Evolutionary conservation across 1,140 invertebrate species (phyloP).

Genomic region (Diabrotica undecimpunctata): DNA sequence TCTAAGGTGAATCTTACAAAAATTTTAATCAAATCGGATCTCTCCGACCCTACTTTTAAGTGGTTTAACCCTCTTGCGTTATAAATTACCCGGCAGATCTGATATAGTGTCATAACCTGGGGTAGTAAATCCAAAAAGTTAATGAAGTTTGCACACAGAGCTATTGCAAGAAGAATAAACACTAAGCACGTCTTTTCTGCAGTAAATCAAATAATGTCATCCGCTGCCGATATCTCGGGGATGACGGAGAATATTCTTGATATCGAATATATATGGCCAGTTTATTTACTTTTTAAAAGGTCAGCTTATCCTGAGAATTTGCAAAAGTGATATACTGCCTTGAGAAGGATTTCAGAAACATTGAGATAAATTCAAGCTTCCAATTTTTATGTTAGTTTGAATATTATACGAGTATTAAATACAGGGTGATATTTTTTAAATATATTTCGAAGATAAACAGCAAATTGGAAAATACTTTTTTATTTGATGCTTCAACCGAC

Average conservation of each 20-base stretch:
- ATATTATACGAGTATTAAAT: no score
- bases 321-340: slow-evolving; percentile 10
- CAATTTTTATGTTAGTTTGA: no score
- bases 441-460: no score
- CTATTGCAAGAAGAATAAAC: slow-evolving; percentile 12
- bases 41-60: slow-evolving; percentile 21
- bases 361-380: no score
- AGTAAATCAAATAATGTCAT: slow-evolving; percentile 21
- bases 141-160: slow-evolving; percentile 19
- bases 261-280: slow-evolving; percentile 22
- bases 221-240: slow-evolving; percentile 11
- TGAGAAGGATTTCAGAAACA: neutral
- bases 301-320: slow-evolving; percentile 18
- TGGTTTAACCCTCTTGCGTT: slow-evolving; percentile 19
- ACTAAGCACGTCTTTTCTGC: slow-evolving; percentile 23
- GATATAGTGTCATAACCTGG: slow-evolving; percentile 22
- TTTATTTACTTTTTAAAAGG: slow-evolving; percentile 21
- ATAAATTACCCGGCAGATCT: slow-evolving; percentile 19
- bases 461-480: no score
- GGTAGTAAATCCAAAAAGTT: slow-evolving; percentile 21
- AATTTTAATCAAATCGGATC: slow-evolving; percentile 22
- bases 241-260: slow-evolving; percentile 18
- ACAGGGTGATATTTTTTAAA: no score
- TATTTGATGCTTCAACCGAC: no score
- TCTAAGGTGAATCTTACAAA: slow-evolving; percentile 7